Evolutionary conservation across 2,113 vertebrate genomes (phyloP), one percentile per base, ranked within the genome.

Genomic region (Dryoscopus gambensis): DNA sequence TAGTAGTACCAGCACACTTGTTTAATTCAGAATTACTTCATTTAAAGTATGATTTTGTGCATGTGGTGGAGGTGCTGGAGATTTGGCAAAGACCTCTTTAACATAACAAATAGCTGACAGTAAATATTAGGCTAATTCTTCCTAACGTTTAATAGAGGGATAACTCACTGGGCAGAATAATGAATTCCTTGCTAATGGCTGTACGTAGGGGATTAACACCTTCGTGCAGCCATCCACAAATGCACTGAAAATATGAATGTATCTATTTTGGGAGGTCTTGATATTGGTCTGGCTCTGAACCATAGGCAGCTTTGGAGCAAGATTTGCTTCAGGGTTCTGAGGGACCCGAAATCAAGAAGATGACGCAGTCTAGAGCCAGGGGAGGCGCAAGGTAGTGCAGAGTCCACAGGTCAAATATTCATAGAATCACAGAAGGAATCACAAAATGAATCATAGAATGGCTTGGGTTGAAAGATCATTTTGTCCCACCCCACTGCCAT

Each of bases 21-120:
- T 96, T 97, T 96, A 97, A 97, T 97, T 97, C 88, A 95, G 73
- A 97, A 97, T 96, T 86, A 94, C 86, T 97, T 97, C 95, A 95
- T 95, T 97, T 97, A 95, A 97, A 95, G 62, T 90, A 94, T 64
- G 94, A 93, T 83, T 96, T 92, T 95, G 76, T 76, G 84, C 63
- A 83, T 87, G 63, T 89, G 87, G 81, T 92, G 73, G 92, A 92
- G 82, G 86, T 97, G 82, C 95, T 86, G 81, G 96, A 91, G 57
- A 96, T 96, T 95, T 95, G 97, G 94, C 94, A 97, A 97, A 96
- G 89, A 78, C 37, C 65, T 96, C 87, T 95, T 95, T 87, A 95
- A 87, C 81, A 55, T 95, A 95, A 94, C 84, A 95, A 97, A 97
- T 95, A 93, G 88, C 88, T 93, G 79, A 84, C 84, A 90, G 84